Percentiles rank a stretch among this genome's conserved stretches.
phyloP scores from a whole-genome alignment of 2,113 vertebrate species.

The Motacilla alba region DNA sequence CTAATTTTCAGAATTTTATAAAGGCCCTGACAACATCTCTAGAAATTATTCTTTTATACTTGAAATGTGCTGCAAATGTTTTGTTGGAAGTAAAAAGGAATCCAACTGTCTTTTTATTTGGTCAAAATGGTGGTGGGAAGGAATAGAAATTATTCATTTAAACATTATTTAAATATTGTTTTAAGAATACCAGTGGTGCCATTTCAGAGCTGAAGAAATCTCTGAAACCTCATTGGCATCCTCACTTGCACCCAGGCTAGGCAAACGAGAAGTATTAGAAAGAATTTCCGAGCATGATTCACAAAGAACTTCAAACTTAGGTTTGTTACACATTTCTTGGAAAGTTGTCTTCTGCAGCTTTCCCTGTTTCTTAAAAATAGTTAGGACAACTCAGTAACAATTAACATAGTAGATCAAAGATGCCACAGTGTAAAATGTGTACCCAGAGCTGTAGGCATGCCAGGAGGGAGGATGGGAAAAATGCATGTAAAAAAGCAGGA shows the following conservation, averaged over 20 bases:
- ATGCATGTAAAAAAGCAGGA: not conserved
- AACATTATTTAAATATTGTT: not conserved
- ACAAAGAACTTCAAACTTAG: not conserved
- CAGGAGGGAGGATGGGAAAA: not conserved
- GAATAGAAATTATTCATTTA: not conserved
- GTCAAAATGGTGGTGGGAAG: not conserved
- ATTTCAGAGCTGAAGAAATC: not conserved
- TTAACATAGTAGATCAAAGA: not conserved
- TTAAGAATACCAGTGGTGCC: not conserved
- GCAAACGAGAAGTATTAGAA: not conserved
- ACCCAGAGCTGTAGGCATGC: not conserved
- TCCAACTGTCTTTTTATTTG: not conserved
- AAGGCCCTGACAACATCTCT: not conserved
- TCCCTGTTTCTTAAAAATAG: not conserved
- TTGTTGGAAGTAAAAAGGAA: not conserved
- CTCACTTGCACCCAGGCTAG: not conserved
- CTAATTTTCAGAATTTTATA: not conserved
- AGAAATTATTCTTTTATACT: not conserved
- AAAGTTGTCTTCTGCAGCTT: not conserved
- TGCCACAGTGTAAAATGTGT: not conserved
- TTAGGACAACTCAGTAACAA: not conserved
- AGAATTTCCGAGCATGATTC: not conserved
- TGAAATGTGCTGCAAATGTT: not conserved
- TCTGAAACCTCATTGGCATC: not conserved
- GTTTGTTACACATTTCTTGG: not conserved